These are phyloP conservation scores for Ciconia nigra DNA, from an alignment of 2,797 vertebrate genomes.

Conservation along the genomic window DNA sequence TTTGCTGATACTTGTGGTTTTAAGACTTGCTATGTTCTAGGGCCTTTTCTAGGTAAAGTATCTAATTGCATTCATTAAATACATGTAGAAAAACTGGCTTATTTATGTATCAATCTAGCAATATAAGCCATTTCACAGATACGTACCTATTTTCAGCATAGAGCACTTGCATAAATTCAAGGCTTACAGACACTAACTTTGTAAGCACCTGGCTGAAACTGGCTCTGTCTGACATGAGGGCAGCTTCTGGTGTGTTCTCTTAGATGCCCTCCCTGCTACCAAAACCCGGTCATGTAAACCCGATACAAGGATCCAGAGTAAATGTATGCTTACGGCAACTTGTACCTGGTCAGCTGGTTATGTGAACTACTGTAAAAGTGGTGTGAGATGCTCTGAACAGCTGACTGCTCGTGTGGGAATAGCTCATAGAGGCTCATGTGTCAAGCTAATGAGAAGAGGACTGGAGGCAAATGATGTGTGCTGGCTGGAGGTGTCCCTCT, in stretches of 20 bases:
- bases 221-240: neutral
- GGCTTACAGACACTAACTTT: neutral
- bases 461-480: neutral
- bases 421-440: neutral
- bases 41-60: neutral
- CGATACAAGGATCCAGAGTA: neutral
- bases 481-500: neutral
- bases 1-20: neutral
- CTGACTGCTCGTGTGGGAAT: neutral
- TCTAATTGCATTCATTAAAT: neutral
- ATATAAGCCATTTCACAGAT: neutral
- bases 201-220: neutral
- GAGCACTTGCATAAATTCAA: neutral
- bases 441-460: neutral
- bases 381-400: neutral
- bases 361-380: neutral
- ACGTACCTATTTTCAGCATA: neutral
- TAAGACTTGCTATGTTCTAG: neutral
- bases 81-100: neutral
- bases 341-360: neutral
- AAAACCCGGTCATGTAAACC: neutral
- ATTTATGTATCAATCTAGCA: neutral
- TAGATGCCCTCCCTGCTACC: neutral
- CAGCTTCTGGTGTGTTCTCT: neutral
- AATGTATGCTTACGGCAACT: fast-evolving